Evolutionary conservation across 2,797 vertebrate species (phyloP).

Genomic region (Botia almorhae): DNA sequence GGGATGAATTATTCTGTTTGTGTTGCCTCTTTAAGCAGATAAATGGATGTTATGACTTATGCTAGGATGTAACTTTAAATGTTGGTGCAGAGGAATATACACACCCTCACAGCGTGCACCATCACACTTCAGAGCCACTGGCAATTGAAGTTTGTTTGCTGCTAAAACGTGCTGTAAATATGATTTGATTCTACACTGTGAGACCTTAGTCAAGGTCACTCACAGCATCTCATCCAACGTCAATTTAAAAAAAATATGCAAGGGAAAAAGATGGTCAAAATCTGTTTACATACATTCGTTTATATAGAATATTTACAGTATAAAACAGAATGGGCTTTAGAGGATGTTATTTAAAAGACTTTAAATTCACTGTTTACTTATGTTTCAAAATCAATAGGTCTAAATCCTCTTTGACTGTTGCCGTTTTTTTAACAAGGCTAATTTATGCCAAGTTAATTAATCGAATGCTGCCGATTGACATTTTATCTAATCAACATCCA

Average conservation of each 20-base stretch:
- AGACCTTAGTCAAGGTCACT: not conserved
- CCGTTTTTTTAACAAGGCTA: not conserved
- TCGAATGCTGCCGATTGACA: not conserved
- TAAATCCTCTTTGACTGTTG: not conserved
- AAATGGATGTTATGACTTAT: conserved; percentile 18
- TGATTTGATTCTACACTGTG: not conserved
- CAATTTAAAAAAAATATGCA: not conserved
- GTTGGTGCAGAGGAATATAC: not conserved
- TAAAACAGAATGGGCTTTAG: not conserved
- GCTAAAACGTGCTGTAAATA: not conserved
- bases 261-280: not conserved
- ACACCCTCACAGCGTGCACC: no score
- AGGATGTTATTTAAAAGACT: not conserved
- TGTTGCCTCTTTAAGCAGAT: conserved; percentile 33
- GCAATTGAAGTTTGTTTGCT: not conserved
- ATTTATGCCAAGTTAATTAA: not conserved
- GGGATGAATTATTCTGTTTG: conserved; percentile 35
- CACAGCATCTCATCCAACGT: not conserved
- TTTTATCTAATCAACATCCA: not conserved
- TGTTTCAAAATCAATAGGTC: not conserved
- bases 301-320: not conserved
- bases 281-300: not conserved
- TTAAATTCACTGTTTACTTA: not conserved
- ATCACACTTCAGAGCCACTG: not conserved
- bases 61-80: not conserved